Percentiles rank a stretch among this genome's conserved stretches.
phyloP scores from a whole-genome alignment of 1,140 invertebrate species.

The Aphidius gifuensis region DNA sequence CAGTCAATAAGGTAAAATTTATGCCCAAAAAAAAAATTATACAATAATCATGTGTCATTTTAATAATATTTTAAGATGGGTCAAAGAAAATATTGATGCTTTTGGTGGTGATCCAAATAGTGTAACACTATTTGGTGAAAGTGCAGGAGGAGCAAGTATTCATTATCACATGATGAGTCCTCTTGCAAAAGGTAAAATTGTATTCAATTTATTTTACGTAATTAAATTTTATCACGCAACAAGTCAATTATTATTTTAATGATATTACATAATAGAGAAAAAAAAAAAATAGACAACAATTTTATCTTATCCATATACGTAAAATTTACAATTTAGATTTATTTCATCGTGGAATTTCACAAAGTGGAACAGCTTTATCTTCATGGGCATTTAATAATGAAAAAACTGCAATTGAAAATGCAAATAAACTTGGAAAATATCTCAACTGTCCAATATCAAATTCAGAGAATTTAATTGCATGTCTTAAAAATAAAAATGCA shows the following conservation, averaged over 20 bases:
- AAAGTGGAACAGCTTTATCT: constrained; percentile 75
- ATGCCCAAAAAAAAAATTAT: too few species aligned
- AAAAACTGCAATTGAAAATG: constrained; percentile 60
- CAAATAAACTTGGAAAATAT: constrained; percentile 61
- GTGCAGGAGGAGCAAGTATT: constrained; percentile 66
- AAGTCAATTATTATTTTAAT: too few species aligned
- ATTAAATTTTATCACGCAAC: too few species aligned
- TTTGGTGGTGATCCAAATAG: constrained; percentile 68
- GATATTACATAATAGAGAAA: too few species aligned
- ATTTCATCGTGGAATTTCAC: constrained; percentile 71
- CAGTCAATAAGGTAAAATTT: constrained; percentile 57
- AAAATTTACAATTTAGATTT: constrained; percentile 54
- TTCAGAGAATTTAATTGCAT: constrained; percentile 57
- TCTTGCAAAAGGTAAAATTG: constrained; percentile 59
- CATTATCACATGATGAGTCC: constrained; percentile 69
- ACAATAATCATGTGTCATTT: too few species aligned
- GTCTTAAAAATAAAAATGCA: constrained; percentile 59
- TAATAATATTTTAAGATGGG: constrained; percentile 58
- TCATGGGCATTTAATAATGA: constrained; percentile 71
- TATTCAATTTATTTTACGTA: neutral
- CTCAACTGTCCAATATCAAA: constrained; percentile 58
- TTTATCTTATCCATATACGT: neutral
- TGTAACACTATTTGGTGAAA: constrained; percentile 72
- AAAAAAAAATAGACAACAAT: too few species aligned
- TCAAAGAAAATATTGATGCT: constrained; percentile 65